phyloP scores from a whole-genome alignment of 2,888 invertebrate genomes.

The Carterocephalus palaemon region DNA sequence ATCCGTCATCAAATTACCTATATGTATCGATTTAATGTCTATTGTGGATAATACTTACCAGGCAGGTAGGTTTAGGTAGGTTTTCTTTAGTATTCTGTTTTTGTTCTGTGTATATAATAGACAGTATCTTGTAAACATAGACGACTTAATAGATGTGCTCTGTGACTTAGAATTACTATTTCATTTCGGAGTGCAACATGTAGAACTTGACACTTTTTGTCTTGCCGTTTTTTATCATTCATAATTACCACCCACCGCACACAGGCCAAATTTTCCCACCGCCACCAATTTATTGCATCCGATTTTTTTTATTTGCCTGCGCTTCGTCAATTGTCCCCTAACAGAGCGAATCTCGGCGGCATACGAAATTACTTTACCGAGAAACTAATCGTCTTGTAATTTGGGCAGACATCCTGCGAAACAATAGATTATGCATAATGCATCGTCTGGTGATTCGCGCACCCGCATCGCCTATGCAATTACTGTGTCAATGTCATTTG shows the following conservation, averaged over 20 bases:
- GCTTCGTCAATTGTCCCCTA: slow-evolving; percentile 29
- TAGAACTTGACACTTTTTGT: too few species aligned
- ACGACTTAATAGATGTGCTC: too few species aligned
- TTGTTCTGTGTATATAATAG: too few species aligned
- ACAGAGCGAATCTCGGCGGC: slow-evolving; percentile 32
- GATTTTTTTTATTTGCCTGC: slow-evolving; percentile 32
- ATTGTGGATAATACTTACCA: too few species aligned
- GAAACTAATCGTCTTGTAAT: slow-evolving; percentile 70
- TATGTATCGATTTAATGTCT: too few species aligned
- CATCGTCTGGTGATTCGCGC: slow-evolving; percentile 33
- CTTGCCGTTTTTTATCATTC: too few species aligned
- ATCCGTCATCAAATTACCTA: too few species aligned
- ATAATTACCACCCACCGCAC: slow-evolving; percentile 6
- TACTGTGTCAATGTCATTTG: slow-evolving; percentile 15
- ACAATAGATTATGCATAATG: slow-evolving; percentile 52
- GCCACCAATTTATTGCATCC: slow-evolving; percentile 35
- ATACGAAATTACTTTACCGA: slow-evolving; percentile 49
- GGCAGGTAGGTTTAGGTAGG: too few species aligned
- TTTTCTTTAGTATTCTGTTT: too few species aligned
- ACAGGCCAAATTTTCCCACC: slow-evolving; percentile 17
- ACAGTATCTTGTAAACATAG: too few species aligned
- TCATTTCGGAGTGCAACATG: too few species aligned
- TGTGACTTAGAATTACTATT: too few species aligned
- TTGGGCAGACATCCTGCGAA: slow-evolving; percentile 64
- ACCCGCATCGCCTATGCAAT: slow-evolving; percentile 22